These are phyloP conservation scores for Pantherophis alleghaniensis DNA, from an alignment of 2,797 vertebrate species.

Conservation along the genomic window DNA sequence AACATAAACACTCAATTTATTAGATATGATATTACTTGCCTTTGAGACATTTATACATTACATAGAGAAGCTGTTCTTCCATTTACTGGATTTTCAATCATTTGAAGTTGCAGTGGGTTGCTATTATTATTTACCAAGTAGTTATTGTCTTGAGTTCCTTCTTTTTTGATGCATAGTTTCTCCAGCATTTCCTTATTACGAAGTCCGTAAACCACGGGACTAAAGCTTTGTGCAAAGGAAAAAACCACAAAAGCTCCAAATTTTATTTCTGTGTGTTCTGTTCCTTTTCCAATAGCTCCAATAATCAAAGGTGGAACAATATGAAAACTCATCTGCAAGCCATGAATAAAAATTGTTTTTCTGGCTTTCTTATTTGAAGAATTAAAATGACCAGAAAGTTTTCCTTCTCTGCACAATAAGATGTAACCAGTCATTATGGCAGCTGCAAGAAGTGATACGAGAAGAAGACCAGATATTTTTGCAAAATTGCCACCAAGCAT, in stretches of 20 bases:
- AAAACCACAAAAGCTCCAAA: constrained; percentile 64
- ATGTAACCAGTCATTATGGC: constrained; percentile 60
- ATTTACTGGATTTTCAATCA: neutral
- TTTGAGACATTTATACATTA: neutral
- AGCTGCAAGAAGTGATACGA: constrained; percentile 53
- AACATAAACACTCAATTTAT: neutral
- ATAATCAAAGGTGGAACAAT: constrained; percentile 63
- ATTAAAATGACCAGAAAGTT: constrained; percentile 66
- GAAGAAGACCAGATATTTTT: constrained; percentile 52
- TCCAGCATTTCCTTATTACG: constrained; percentile 60
- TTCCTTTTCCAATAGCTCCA: constrained; percentile 54
- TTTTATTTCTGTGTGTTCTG: constrained; percentile 43
- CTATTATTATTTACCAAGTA: neutral
- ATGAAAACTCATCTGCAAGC: constrained; percentile 65
- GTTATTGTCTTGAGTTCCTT: neutral
- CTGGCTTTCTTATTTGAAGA: constrained; percentile 63
- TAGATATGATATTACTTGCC: neutral
- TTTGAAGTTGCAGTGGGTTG: neutral
- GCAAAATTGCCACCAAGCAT: constrained; percentile 47
- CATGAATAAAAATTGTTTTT: constrained; percentile 66
- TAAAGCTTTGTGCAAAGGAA: constrained; percentile 66
- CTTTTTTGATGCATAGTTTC: constrained; percentile 35
- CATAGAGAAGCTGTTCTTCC: neutral
- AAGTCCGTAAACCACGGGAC: constrained; percentile 71
- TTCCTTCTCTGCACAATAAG: constrained; percentile 66